Percentiles rank a stretch among this genome's conserved stretches.
Evolutionary conservation across 2,797 vertebrate species (phyloP).

Genomic region (Ceyx erithaca): DNA sequence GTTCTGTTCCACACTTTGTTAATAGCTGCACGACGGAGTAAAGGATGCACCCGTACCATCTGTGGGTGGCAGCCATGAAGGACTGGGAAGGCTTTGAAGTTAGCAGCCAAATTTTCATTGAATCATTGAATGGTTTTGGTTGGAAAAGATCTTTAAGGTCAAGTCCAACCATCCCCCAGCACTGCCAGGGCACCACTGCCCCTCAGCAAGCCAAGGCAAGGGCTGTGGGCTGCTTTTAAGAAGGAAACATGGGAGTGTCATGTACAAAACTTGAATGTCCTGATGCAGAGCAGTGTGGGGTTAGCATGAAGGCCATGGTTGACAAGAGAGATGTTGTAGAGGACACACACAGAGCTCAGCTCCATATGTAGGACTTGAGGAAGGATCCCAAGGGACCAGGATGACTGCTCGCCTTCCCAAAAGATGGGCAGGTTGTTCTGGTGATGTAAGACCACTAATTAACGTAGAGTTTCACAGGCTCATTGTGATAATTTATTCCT

Average conservation of each 20-base stretch:
- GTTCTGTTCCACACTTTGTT: background rate
- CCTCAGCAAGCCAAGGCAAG: background rate
- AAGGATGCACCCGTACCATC: too few relatives aligned
- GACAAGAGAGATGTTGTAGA: background rate
- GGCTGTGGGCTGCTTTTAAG: background rate
- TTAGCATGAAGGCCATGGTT: accelerated
- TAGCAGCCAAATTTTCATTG: background rate
- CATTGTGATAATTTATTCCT: background rate
- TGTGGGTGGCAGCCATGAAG: background rate
- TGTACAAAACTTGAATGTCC: background rate
- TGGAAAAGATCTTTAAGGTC: too few relatives aligned
- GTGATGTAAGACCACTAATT: background rate
- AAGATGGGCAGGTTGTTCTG: background rate
- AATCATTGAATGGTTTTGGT: too few relatives aligned
- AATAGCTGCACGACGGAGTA: background rate
- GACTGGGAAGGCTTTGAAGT: background rate
- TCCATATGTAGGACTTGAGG: background rate
- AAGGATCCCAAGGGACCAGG: background rate
- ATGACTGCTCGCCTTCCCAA: background rate
- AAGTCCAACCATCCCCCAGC: too few relatives aligned
- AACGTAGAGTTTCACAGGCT: background rate
- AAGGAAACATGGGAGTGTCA: background rate
- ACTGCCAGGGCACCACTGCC: too few relatives aligned
- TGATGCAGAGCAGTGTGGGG: background rate
- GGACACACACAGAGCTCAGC: too few relatives aligned